Percentiles rank a stretch among this genome's conserved stretches.
phyloP scores from a whole-genome alignment of 2,888 invertebrate genomes.

The Nomada ferruginata region DNA sequence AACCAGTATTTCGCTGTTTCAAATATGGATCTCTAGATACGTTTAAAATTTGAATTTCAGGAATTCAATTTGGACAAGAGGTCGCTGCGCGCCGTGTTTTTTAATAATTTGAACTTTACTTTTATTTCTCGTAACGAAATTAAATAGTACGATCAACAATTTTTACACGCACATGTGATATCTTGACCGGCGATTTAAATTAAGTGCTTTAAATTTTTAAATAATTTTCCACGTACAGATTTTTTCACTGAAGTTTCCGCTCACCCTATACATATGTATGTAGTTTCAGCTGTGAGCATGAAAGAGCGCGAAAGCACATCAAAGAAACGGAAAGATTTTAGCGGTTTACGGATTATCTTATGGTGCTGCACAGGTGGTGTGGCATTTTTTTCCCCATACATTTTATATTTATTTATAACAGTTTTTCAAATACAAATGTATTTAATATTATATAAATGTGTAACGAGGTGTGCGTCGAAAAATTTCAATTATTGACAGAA shows the following conservation, averaged over 20 bases:
- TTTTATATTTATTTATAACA: constrained; percentile 1
- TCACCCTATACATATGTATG: neutral
- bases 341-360: neutral
- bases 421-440: neutral
- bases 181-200: too few relatives aligned
- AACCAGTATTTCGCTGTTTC: neutral
- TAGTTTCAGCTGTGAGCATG: neutral
- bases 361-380: neutral
- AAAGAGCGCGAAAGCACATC: constrained; percentile 32
- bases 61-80: too few relatives aligned
- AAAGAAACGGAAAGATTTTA: constrained; percentile 9
- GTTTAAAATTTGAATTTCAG: too few relatives aligned
- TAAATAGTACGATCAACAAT: neutral
- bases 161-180: too few relatives aligned
- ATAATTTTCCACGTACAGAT: neutral
- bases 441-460: neutral
- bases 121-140: neutral
- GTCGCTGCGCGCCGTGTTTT: neutral
- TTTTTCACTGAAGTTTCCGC: constrained; percentile 3
- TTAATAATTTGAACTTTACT: neutral
- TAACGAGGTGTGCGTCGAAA: neutral
- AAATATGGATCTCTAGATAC: neutral
- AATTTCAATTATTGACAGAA: constrained; percentile 15
- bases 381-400: neutral
- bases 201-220: neutral